Conservation (phyloP, 1,140 invertebrate genomes). For the Octopus bimaculoides region DNA sequence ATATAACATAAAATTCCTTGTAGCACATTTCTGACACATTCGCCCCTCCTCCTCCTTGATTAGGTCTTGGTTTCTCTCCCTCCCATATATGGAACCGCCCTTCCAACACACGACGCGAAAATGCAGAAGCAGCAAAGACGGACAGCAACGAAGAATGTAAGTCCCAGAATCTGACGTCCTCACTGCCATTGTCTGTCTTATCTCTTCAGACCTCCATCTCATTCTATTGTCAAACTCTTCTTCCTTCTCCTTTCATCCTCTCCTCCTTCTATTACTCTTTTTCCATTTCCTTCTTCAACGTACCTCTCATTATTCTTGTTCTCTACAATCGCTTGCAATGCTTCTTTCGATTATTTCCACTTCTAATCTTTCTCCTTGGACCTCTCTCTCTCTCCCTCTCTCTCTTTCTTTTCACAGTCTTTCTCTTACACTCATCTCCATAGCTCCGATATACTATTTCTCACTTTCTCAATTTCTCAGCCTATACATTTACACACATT, state of each 20-base stretch:
- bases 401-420: slow-evolving; percentile 4
- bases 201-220: neutral
- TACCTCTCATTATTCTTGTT: neutral
- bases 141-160: neutral
- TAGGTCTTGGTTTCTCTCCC: neutral
- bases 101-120: neutral
- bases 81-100: slow-evolving; percentile 4
- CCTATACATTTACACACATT: neutral
- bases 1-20: too few species aligned
- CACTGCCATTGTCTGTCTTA: neutral
- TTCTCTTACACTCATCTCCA: slow-evolving; percentile 8
- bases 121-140: neutral
- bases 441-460: neutral
- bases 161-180: neutral
- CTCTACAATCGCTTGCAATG: neutral
- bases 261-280: neutral
- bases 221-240: neutral
- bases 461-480: neutral
- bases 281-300: neutral
- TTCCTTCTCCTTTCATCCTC: neutral
- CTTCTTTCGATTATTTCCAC: neutral
- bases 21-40: neutral
- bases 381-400: slow-evolving; percentile 1
- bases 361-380: neutral
- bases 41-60: neutral